Base-by-base conservation (phyloP, 35 echinoderm and acorn worm genomes). In the Apostichopus californicus region DNA sequence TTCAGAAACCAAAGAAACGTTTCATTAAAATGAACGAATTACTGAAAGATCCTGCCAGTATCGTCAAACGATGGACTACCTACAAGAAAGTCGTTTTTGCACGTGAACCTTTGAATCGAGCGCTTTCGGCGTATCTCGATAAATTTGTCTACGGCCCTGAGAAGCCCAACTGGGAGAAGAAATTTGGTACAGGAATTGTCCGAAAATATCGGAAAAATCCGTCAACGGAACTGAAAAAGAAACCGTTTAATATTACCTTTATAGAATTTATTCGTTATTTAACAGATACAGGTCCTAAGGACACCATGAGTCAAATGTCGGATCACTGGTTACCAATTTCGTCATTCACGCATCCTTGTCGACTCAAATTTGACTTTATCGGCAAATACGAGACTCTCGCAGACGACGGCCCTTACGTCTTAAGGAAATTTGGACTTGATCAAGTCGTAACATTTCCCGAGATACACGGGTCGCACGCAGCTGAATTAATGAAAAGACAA, bases 251-350 rank as follows among this genome's bases (percentile, higher is more conserved):
- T 13, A 85, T 85, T 5, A 85, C 81, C 18, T 85, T 85, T 10
- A 24, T 25, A 60, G 81, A 85, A 85, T 85, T 85, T 24, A 59
- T 85, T 58, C 55, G 81, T 54, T 85, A 60, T 59, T 59, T 85
- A 20, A 85, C 6, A 7, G 81, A 85, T 60, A 58, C 54, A 15
- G 81, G 81, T 23, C 81, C 81, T 56, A 55, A 54, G 1, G 81
- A 58, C 24, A 58, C 15, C 17, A 85, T 85, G 81, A 85, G 14
- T 15, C 81, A 85, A 21, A 57, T 58, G 55, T 21, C 6, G 73
- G 89, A 90, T 46, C 89, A 90, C 79, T 90, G 89, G 89, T 57
- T 90, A 78, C 89, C 89, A 14, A 77, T 77, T 9, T 77, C 68
- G 54, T 79, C 89, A 2, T 90, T 90, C 73, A 90, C 89, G 4